phyloP scores from a whole-genome alignment of 2,888 invertebrate genomes.

The Clunio marinus region DNA sequence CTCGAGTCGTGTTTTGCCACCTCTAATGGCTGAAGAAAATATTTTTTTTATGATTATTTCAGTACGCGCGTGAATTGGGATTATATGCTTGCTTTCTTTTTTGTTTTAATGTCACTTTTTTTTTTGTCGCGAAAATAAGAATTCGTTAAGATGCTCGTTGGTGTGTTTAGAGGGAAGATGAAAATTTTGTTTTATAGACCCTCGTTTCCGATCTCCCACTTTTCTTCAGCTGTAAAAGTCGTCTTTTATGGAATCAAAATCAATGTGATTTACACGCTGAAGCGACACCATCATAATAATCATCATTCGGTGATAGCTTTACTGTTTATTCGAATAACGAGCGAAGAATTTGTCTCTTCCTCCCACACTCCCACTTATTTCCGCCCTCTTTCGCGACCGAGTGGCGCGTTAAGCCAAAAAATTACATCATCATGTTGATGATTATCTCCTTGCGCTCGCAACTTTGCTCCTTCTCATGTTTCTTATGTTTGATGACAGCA shows the following conservation, averaged over 20 bases:
- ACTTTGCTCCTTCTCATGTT: neutral
- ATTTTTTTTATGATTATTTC: no score
- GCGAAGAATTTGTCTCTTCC: neutral
- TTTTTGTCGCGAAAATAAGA: no score
- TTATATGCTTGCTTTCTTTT: no score
- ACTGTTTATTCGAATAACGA: conserved; percentile 18
- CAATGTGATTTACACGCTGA: conserved; percentile 26
- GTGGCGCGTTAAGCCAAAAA: conserved; percentile 35
- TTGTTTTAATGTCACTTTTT: no score
- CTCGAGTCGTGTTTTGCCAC: no score
- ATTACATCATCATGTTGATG: conserved; percentile 28
- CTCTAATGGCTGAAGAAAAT: no score
- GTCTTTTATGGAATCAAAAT: conserved; percentile 9
- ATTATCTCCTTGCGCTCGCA: conserved; percentile 22
- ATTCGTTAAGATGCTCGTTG: no score
- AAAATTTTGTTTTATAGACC: neutral
- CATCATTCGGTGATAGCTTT: conserved; percentile 26
- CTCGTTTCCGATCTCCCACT: neutral
- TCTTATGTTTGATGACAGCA: conserved; percentile 7
- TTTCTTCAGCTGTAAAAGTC: neutral
- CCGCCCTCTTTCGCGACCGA: conserved; percentile 19
- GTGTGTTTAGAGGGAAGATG: no score
- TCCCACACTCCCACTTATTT: neutral
- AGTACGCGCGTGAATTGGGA: no score
- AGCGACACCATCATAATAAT: conserved; percentile 21